Evolutionary conservation across 2,113 vertebrate genomes (phyloP).

Genomic region (Sclerurus mexicanus): DNA sequence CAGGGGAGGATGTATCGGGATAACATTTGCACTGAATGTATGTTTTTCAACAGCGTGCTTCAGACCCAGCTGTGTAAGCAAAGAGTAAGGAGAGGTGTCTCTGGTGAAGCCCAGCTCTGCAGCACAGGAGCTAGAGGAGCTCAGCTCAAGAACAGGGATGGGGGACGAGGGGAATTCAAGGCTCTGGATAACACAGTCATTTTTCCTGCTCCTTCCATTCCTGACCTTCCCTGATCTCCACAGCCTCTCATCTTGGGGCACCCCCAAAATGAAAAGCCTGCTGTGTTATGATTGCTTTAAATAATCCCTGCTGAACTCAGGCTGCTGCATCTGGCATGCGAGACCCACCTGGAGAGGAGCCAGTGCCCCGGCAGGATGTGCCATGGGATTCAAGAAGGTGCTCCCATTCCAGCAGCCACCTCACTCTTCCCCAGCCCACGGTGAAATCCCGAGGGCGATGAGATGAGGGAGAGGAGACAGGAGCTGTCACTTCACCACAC

Average conservation of each 20-base stretch:
- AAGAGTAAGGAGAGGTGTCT: background rate
- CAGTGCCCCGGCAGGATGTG: background rate
- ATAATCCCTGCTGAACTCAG: background rate
- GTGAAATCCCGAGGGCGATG: background rate
- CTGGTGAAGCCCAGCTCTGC: background rate
- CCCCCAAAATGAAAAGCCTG: background rate
- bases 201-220: background rate
- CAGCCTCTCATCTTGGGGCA: background rate
- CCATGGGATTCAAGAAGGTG: background rate
- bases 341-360: background rate
- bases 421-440: background rate
- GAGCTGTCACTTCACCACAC: background rate
- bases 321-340: background rate
- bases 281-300: background rate
- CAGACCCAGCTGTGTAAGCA: constrained; percentile 37
- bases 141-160: background rate
- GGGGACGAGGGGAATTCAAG: background rate
- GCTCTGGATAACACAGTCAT: accelerated
- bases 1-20: background rate
- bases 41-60: background rate
- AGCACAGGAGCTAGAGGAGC: background rate
- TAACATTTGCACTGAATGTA: background rate
- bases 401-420: background rate
- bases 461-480: background rate
- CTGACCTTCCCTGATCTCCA: background rate